Evolutionary conservation across 2,113 vertebrate genomes (phyloP), one percentile per base, ranked within the genome.

Genomic region (Tyrannus savana): DNA sequence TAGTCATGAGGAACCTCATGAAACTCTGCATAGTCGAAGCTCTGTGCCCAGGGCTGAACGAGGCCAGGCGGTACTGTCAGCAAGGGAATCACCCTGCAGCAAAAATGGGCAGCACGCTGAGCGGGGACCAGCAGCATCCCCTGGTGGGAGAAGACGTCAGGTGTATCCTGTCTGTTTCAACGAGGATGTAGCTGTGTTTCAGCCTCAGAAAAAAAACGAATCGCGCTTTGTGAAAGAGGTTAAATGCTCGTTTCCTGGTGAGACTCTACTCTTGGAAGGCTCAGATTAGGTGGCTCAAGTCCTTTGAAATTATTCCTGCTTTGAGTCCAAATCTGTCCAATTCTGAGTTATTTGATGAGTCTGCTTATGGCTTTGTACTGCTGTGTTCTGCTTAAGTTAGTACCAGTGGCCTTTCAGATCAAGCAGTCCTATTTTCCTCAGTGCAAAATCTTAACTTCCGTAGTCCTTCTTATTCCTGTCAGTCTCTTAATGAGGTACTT

Each of bases 91-190:
- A 0, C 13, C n/a, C 4, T 52, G 25, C 60, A 39, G 35, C 39
- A 35, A 19, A 52, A 21, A 3, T n/a, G 35, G 30, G n/a, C 53
- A 52, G 21, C 17, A 28, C n/a, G 31, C n/a, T 37, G 16, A 31
- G 18, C 0, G 0, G 10, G 17, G 39, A 2, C 24, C 35, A 31
- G n/a, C 22, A 31, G 50, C 3, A 2, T 75, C 33, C 7, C 3
- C 9, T 60, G 24, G 15, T 39, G n/a, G 37, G 37, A 49, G 76
- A 41, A 71, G 14, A 39, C n/a, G 8, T 41, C 60, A 12, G 13
- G 7, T 33, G 13, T 35, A 3, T 74, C 28, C 31, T 71, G 19
- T 10, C 55, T n/a, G 24, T 74, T 75, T 79, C 10, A 41, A 3
- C 0, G 2, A 22, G 15, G 55, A 3, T 9, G 28, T 22, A 55